Conservation (phyloP, 2,113 vertebrate genomes). For the Lichenostomus cassidix region DNA sequence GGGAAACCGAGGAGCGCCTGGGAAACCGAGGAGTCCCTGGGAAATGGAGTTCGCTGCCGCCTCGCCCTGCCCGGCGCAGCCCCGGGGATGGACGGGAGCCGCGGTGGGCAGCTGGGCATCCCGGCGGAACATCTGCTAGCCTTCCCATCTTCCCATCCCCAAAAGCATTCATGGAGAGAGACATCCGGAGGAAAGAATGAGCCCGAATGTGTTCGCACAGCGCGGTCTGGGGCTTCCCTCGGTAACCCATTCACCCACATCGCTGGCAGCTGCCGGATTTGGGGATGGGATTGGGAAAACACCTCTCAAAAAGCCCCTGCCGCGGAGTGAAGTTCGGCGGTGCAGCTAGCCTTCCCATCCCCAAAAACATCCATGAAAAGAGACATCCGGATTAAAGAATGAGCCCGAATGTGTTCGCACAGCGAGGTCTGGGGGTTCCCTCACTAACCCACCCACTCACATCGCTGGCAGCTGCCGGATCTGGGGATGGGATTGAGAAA, state of each 20-base stretch:
- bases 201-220: background rate
- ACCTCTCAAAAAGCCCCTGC: background rate
- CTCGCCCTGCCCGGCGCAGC: background rate
- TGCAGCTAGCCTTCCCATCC: background rate
- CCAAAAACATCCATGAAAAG: too few species aligned
- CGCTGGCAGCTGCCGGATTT: background rate
- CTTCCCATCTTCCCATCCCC: background rate
- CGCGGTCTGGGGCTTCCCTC: background rate
- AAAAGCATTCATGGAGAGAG: too few species aligned
- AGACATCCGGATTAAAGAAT: background rate
- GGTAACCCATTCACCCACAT: background rate
- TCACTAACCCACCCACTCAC: background rate
- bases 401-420: too few species aligned
- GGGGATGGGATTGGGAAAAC: background rate
- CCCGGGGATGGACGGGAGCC: fast-evolving
- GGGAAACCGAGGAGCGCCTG: background rate
- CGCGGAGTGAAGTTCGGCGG: background rate
- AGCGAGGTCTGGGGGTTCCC: background rate
- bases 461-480: background rate
- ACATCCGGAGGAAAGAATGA: background rate
- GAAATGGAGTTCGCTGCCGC: background rate
- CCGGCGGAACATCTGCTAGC: too few species aligned
- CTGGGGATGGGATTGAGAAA: background rate
- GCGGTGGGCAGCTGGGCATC: background rate
- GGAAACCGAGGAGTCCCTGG: background rate